A percentile compares a stretch with the other conserved stretches of the same genome.
Evolutionary conservation across 2,113 vertebrate species (phyloP).

Genomic region (Pteronura brasiliensis): DNA sequence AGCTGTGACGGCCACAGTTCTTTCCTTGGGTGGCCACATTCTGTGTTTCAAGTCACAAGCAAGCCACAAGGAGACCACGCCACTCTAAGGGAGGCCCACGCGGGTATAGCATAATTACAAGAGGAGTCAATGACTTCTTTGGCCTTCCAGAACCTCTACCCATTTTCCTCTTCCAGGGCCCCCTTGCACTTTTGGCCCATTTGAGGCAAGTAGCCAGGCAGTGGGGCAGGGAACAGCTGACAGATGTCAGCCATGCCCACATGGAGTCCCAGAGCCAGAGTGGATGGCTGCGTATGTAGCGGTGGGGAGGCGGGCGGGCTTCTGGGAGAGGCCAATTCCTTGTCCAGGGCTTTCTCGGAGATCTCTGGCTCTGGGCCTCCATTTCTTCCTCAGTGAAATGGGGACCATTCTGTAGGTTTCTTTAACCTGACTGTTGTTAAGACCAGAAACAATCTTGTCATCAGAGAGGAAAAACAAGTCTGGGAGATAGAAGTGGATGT

Average conservation of each 20-base stretch:
- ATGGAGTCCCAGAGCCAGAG: background rate
- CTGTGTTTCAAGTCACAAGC: background rate
- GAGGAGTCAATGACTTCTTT: background rate
- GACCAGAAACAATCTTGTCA: background rate
- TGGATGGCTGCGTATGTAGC: background rate
- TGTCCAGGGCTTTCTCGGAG: background rate
- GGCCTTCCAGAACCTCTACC: background rate
- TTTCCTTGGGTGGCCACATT: background rate
- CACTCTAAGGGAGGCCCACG: background rate
- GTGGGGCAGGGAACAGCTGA: background rate
- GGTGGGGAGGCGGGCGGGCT: background rate
- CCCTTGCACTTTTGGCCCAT: background rate
- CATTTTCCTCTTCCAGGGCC: background rate
- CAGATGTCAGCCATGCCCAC: background rate
- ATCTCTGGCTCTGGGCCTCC: background rate
- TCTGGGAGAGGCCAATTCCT: background rate
- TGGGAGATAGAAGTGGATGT: background rate
- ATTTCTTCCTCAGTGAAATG: background rate
- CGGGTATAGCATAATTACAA: background rate
- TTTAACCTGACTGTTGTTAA: background rate
- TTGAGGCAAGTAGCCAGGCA: background rate
- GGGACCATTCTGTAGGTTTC: background rate
- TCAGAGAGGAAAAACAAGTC: background rate
- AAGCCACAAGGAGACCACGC: background rate
- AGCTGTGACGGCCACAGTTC: background rate